phyloP scores from a whole-genome alignment of 2,888 invertebrate genomes.

The Phortica magna region DNA sequence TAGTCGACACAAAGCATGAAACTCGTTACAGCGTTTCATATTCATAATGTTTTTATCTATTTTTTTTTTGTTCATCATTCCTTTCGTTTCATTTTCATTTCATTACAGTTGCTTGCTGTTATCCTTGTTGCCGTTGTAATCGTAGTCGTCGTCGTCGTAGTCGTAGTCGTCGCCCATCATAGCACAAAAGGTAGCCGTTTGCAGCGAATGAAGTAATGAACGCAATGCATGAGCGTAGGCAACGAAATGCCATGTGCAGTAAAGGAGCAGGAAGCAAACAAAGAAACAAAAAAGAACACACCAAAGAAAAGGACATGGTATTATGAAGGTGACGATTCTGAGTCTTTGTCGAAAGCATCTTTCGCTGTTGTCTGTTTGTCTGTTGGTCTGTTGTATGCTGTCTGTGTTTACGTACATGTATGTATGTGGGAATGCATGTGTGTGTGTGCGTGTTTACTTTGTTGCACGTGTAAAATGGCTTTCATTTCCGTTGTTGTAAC shows the following conservation, averaged over 20 bases:
- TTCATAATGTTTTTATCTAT: constrained; percentile 3
- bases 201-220: constrained; percentile 2
- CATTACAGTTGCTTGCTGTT: background rate
- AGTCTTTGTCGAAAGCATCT: background rate
- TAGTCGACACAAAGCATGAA: background rate
- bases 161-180: too few species aligned
- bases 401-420: background rate
- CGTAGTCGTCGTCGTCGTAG: background rate
- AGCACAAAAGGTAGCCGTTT: constrained; percentile 12
- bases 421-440: background rate
- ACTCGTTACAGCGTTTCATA: constrained; percentile 12
- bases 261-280: background rate
- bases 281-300: background rate
- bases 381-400: background rate
- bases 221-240: background rate
- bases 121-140: background rate
- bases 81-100: background rate
- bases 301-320: background rate
- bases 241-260: background rate
- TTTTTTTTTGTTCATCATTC: background rate
- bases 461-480: constrained; percentile 37
- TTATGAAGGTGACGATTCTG: background rate
- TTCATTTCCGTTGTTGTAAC: constrained; percentile 32
- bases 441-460: background rate
- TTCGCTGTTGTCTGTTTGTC: background rate